These are phyloP conservation scores for Neotragus pygmaeus DNA, from an alignment of 2,113 vertebrate genomes.

Conservation along the genomic window DNA sequence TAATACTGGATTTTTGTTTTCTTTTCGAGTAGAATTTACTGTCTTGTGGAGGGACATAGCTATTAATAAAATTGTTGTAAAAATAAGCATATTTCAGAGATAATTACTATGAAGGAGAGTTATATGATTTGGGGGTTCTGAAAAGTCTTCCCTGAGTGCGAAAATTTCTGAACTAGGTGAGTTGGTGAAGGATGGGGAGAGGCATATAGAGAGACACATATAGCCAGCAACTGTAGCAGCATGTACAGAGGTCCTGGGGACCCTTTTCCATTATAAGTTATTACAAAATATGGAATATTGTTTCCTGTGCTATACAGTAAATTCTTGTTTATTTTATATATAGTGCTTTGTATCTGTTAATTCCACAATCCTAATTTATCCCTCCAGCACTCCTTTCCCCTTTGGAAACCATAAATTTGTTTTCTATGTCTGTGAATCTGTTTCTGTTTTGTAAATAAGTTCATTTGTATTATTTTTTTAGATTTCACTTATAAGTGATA, in stretches of 20 bases:
- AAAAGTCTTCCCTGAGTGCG: background rate
- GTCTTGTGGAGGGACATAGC: background rate
- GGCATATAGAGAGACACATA: background rate
- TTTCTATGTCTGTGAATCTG: background rate
- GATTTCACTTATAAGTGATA: background rate
- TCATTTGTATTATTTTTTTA: background rate
- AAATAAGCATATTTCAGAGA: background rate
- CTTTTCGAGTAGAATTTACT: background rate
- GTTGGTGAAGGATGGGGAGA: background rate
- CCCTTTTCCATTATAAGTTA: background rate
- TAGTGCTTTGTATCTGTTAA: background rate
- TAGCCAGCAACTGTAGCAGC: background rate
- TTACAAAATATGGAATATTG: background rate
- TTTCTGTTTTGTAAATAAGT: background rate
- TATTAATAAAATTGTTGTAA: background rate
- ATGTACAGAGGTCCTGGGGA: background rate
- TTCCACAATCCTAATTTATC: background rate
- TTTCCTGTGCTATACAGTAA: background rate
- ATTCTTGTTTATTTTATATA: background rate
- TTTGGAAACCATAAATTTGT: background rate
- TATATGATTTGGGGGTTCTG: background rate
- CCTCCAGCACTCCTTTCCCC: background rate
- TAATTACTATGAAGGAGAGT: background rate
- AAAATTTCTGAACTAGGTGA: background rate
- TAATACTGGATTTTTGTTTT: background rate